Base-by-base conservation (phyloP, 2,888 invertebrate genomes). In the Callinectes sapidus region DNA sequence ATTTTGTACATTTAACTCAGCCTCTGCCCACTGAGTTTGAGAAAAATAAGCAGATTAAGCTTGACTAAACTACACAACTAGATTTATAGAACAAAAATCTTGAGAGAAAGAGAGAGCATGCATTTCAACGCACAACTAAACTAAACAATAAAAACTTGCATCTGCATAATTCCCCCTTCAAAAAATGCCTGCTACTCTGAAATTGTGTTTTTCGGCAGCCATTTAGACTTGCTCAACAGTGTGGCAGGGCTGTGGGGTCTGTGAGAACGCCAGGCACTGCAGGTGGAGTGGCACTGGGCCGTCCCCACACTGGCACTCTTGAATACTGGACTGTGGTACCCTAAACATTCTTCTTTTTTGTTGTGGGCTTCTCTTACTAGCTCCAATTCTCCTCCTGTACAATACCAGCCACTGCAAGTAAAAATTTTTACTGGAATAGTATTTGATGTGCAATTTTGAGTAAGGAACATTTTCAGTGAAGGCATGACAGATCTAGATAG, bases 21-120 rank as follows among this genome's bases (percentile, higher is more conserved):
- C 32, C 35, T 81, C 16, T 81, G 81, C 81, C 81, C 81, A 35
- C 81, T 81, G 81, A 81, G 81, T 81, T 81, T 81, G 35, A 81
- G 81, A 81, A 35, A 35, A 81, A 32, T 1, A 81, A 77, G 13
- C 23, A 77, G 13, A 77, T 28, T 81, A 32, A 32, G 81, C 81
- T 81, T 81, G 16, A 35, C 18, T 81, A 32, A 81, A 35, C 14
- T 35, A 35, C 35, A 81, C 35, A 32, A 35, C 35, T 81, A 81
- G 81, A 35, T 16, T 81, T 35, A 35, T 81, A 81, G 32, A 81
- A 35, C 81, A 81, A 81, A 81, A 81, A n/a, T 14, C 14, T 28
- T n/a, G n/a, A 28, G n/a, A 77, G 28, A 28, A 13, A n/a, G 71
- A 77, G 81, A 16, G 35, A 81, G 81, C 81, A 81, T 81, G 35